Conservation (phyloP, 2,113 vertebrate species). For the Bujurquina vittata region DNA sequence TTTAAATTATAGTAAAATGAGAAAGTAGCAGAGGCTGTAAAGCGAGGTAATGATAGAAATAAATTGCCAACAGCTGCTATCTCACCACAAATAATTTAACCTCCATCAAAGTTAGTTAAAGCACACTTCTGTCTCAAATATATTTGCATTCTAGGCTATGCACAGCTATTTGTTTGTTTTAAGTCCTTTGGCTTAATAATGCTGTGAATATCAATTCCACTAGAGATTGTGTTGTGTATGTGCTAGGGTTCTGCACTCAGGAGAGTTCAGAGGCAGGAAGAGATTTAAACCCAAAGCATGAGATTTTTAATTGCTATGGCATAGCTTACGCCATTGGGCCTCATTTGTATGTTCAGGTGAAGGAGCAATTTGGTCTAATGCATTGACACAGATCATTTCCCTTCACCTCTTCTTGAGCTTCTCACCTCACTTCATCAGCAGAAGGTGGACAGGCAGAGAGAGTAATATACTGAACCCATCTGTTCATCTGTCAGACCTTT, state of each 20-base stretch:
- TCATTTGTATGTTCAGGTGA: constrained; percentile 79
- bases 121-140: constrained; percentile 1
- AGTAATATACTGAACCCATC: constrained; percentile 79
- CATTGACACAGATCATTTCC: constrained; percentile 80
- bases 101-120: constrained; percentile 10
- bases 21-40: background rate
- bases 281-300: constrained; percentile 66
- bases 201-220: constrained; percentile 67
- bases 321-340: constrained; percentile 68
- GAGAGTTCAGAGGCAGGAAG: constrained; percentile 52
- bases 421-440: constrained; percentile 68
- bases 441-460: constrained; percentile 69
- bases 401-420: constrained; percentile 53
- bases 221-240: constrained; percentile 56
- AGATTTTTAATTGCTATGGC: constrained; percentile 76
- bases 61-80: constrained; percentile 35
- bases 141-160: constrained; percentile 50
- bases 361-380: constrained; percentile 78
- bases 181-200: constrained; percentile 59
- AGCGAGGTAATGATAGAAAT: constrained; percentile 2
- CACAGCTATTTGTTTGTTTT: constrained; percentile 67
- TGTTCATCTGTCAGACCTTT: constrained; percentile 81
- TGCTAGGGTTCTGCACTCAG: constrained; percentile 17
- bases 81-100: constrained; percentile 20
- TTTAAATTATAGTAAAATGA: constrained; percentile 11